A percentile compares a stretch with the other conserved stretches of the same genome.
Conservation (phyloP, 2,113 vertebrate species). For the Hippocampus barbouri region DNA sequence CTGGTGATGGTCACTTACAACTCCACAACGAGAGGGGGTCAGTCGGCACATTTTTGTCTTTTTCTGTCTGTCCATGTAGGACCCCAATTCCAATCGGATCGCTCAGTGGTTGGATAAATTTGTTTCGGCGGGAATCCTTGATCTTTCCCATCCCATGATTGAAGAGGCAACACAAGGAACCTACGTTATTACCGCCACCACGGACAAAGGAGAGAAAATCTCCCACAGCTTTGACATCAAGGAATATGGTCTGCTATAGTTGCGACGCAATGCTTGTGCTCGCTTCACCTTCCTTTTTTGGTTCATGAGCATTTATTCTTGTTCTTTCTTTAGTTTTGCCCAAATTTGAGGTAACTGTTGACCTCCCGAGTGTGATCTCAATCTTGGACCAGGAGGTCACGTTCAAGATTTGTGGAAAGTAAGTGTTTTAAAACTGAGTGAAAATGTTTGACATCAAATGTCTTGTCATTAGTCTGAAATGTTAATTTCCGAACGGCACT, state of each 20-base stretch:
- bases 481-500: too few species aligned
- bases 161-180: conserved; percentile 54
- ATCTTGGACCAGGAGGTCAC: conserved; percentile 53
- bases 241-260: conserved; percentile 64
- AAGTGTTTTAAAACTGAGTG: conserved; percentile 25
- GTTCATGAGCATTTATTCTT: not conserved
- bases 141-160: conserved; percentile 60
- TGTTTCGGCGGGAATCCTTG: conserved; percentile 55
- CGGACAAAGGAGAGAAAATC: conserved; percentile 37
- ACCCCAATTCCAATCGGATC: conserved; percentile 66
- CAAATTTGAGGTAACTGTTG: conserved; percentile 68
- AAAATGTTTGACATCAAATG: too few species aligned
- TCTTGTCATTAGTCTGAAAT: too few species aligned
- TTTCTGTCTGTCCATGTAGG: conserved; percentile 44
- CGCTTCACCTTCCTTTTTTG: not conserved
- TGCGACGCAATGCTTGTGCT: not conserved
- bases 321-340: conserved; percentile 65
- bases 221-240: conserved; percentile 62
- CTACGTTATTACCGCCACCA: conserved; percentile 58
- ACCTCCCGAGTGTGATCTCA: conserved; percentile 59
- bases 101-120: conserved; percentile 69
- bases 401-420: conserved; percentile 69
- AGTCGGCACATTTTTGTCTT: not conserved
- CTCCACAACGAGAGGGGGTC: not conserved
- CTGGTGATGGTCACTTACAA: not conserved